Evolutionary conservation across 2,113 vertebrate species (phyloP).

Genomic region (Aphyosemion australe): DNA sequence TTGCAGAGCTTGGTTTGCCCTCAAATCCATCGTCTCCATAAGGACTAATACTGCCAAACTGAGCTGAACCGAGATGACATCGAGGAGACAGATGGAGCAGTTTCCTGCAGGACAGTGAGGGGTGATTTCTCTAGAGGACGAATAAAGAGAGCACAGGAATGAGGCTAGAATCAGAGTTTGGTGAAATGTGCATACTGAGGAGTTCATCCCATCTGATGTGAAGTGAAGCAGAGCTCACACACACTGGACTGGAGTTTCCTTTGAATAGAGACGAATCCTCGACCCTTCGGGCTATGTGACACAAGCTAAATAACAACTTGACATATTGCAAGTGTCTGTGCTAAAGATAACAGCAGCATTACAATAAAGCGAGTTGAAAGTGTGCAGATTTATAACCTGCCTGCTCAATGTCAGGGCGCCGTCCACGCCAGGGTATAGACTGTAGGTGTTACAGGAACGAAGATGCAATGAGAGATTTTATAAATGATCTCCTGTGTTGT

Average conservation of each 20-base stretch:
- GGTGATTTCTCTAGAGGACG: conserved; percentile 24
- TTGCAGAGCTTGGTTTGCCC: conserved; percentile 52
- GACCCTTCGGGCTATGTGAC: background rate
- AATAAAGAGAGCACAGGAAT: background rate
- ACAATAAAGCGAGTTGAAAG: background rate
- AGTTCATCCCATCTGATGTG: conserved; percentile 25
- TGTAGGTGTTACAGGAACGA: background rate
- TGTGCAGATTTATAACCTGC: conserved; percentile 7
- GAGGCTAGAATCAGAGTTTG: background rate
- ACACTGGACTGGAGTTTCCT: background rate
- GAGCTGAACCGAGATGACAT: conserved; percentile 43
- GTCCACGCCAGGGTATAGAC: too few relatives aligned
- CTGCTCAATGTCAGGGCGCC: background rate
- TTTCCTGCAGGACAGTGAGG: conserved; percentile 29
- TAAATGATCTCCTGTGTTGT: background rate
- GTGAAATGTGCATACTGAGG: conserved; percentile 22
- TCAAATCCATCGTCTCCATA: conserved; percentile 44
- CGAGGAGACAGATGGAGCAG: conserved; percentile 35
- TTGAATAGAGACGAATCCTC: conserved; percentile 6
- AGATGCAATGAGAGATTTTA: too few relatives aligned
- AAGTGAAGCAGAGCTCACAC: conserved; percentile 1
- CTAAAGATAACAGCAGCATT: background rate
- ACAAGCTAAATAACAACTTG: background rate
- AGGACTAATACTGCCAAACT: conserved; percentile 50
- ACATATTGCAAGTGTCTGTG: background rate